Conservation (phyloP, 2,113 vertebrate genomes). For the Cariama cristata region DNA sequence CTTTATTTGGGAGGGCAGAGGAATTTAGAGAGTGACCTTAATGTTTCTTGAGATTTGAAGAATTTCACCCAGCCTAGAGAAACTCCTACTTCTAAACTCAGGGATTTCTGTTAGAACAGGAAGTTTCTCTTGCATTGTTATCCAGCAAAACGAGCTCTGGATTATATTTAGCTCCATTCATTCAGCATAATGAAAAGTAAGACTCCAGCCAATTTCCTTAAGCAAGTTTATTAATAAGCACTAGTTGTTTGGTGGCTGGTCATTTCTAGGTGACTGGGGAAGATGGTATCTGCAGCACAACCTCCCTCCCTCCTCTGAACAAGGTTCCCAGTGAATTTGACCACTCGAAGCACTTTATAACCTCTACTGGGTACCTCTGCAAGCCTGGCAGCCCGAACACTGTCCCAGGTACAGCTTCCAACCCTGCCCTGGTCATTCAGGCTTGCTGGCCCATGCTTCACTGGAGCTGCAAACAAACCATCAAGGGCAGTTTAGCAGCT, state of each 20-base stretch:
- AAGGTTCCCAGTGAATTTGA: not conserved
- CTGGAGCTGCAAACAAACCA: not conserved
- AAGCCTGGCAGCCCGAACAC: not conserved
- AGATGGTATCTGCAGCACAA: not conserved
- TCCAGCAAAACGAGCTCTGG: conserved; percentile 21
- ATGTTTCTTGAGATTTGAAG: conserved; percentile 40
- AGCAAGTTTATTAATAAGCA: conserved; percentile 46
- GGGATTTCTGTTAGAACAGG: conserved; percentile 56
- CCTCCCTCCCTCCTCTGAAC: not conserved
- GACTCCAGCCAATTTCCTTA: conserved; percentile 53
- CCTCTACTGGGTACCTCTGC: not conserved
- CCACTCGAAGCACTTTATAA: not conserved
- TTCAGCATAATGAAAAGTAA: conserved; percentile 54
- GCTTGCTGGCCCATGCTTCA: not conserved
- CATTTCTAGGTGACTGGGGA: not conserved
- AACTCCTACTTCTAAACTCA: conserved; percentile 16
- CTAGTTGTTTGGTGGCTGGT: not conserved
- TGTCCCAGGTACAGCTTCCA: not conserved
- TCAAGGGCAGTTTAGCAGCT: not conserved
- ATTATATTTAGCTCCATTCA: conserved; percentile 72
- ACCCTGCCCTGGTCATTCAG: not conserved
- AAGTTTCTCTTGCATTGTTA: conserved; percentile 59
- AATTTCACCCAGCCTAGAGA: conserved; percentile 25
- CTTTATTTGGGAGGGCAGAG: not conserved
- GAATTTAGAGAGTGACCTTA: conserved; percentile 20